Evolutionary conservation across 1,140 invertebrate species (phyloP), one percentile per base, ranked within the genome.

Genomic region (Drosophila erecta): DNA sequence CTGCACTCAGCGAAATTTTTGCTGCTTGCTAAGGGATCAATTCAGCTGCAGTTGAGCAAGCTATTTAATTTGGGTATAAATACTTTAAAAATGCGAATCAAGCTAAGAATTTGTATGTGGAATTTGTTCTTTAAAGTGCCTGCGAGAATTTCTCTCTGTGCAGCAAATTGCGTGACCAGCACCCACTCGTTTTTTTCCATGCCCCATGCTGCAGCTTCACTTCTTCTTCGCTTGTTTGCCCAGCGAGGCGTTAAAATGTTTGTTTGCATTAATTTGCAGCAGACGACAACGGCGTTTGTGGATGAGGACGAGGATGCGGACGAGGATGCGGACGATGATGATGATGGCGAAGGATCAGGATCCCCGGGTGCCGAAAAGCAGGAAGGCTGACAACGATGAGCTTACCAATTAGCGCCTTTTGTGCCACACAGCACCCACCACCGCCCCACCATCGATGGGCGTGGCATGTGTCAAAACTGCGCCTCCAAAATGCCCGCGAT

Each of bases 191-290:
- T n/a, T 43, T 76, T 56, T 50, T 22, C 46, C 4, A 46, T 15
- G 17, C 27, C 46, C 33, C 43, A 12, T 22, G 59, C 33, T 33
- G 33, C 57, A 62, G 61, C 59, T 55, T 37, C 41, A n/a, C 50
- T 27, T 41, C 43, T 50, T 55, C 70, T 58, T 69, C 22, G 66
- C 72, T 67, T 86, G 81, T 87, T 86, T 87, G 79, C 41, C 44
- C 79, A 69, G 75, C 83, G 79, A 79, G 83, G 83, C 83, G 83
- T 87, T 87, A 87, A 87, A 87, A 87, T 87, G 83, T 87, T 87
- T 87, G 83, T 87, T 87, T 87, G 79, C 83, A 87, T 87, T 89
- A 87, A 87, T 87, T 87, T 87, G 83, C 74, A 66, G 64, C 83
- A 85, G 83, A 76, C 83, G 71, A 64, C 69, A 73, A 76, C 58